Evolutionary conservation across 2,888 invertebrate genomes (phyloP).

Genomic region (Ctenicera cuprea): DNA sequence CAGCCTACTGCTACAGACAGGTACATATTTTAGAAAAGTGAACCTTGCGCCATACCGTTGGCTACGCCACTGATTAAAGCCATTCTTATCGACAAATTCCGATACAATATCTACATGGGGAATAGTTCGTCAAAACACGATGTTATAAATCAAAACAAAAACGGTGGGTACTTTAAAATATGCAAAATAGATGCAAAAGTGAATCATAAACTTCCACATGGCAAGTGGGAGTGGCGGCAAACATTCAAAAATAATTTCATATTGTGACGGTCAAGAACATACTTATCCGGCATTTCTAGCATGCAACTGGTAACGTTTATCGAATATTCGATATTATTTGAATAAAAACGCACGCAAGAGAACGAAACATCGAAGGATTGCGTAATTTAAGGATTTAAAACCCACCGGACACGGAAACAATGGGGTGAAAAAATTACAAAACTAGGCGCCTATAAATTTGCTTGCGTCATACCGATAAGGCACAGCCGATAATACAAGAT

Average conservation of each 20-base stretch:
- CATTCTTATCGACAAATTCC: not conserved
- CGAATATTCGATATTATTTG: conserved; percentile 36
- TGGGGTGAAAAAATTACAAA: not conserved
- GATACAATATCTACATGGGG: not conserved
- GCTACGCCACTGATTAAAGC: too few relatives aligned
- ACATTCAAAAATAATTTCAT: conserved; percentile 51
- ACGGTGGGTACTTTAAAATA: not conserved
- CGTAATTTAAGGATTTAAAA: conserved; percentile 24
- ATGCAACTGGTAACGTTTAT: conserved; percentile 42
- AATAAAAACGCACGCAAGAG: conserved; percentile 42
- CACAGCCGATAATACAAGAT: not conserved
- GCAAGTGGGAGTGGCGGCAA: conserved; percentile 54
- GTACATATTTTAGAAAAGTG: too few relatives aligned
- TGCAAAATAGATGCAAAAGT: conserved; percentile 27
- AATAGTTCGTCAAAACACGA: not conserved
- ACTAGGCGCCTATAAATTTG: not conserved
- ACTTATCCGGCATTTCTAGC: conserved; percentile 38
- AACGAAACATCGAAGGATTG: conserved; percentile 11
- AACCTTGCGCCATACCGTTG: too few relatives aligned
- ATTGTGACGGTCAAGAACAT: conserved; percentile 50
- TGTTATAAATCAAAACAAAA: not conserved
- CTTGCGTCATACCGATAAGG: not conserved
- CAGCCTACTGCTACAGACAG: too few relatives aligned
- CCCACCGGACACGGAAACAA: too few relatives aligned
- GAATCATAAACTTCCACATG: conserved; percentile 44